Conservation (phyloP, 1,140 invertebrate genomes). For the Musca vetustissima region DNA sequence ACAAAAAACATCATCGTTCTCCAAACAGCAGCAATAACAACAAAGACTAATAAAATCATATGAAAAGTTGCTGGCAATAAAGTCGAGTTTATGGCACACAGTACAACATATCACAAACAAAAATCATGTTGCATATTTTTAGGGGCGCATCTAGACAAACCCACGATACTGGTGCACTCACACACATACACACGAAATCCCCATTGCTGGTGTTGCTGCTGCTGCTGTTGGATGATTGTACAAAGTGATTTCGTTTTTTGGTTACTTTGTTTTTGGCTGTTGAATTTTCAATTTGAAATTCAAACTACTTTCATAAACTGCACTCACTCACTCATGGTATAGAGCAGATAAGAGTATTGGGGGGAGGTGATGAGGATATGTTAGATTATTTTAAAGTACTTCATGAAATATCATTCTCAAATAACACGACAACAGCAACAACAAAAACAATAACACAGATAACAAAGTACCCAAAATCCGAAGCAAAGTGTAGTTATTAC, state of each 20-base stretch:
- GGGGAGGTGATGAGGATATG: neutral
- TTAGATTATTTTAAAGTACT: constrained; percentile 24
- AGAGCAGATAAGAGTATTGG: too few relatives aligned
- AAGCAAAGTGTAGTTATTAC: too few relatives aligned
- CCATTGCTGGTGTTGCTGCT: too few relatives aligned
- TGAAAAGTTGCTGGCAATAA: constrained; percentile 18
- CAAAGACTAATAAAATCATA: constrained; percentile 23
- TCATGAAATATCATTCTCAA: constrained; percentile 4
- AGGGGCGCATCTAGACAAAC: neutral
- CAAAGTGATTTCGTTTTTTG: constrained; percentile 5
- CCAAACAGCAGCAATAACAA: neutral
- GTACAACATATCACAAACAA: neutral
- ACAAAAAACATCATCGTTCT: too few relatives aligned
- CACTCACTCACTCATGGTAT: too few relatives aligned
- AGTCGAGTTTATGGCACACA: neutral
- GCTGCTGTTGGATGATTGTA: neutral
- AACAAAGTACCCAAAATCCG: too few relatives aligned
- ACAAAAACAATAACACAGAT: too few relatives aligned
- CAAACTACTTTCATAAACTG: constrained; percentile 22
- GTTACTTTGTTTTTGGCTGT: neutral
- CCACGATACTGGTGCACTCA: neutral
- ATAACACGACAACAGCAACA: too few relatives aligned
- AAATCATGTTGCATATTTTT: neutral
- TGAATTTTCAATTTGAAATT: constrained; percentile 19
- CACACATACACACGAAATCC: neutral